Evolutionary conservation across 2,888 invertebrate genomes (phyloP).

Genomic region (Hirudinaria manillensis): DNA sequence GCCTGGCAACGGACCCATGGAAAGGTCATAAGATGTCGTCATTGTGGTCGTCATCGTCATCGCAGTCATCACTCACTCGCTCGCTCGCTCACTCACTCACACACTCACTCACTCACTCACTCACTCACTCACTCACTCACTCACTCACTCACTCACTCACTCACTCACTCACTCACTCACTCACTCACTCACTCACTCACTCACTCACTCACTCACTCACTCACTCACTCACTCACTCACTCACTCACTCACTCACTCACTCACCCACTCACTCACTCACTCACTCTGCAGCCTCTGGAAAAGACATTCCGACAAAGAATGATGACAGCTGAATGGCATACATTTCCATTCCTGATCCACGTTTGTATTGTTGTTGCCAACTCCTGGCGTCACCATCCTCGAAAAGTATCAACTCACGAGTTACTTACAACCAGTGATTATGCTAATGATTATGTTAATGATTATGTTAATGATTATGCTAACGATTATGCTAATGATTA

Average conservation of each 20-base stretch:
- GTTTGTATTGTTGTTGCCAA: constrained; percentile 27
- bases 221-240: too few relatives aligned
- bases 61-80: constrained; percentile 66
- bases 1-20: constrained; percentile 60
- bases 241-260: too few relatives aligned
- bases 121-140: too few relatives aligned
- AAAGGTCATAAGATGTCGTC: too few relatives aligned
- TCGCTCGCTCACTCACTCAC: too few relatives aligned
- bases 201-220: too few relatives aligned
- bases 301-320: constrained; percentile 98
- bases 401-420: too few relatives aligned
- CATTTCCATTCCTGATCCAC: constrained; percentile 99
- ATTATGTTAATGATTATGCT: neutral
- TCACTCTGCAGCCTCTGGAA: constrained; percentile 99
- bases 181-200: neutral
- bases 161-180: neutral
- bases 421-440: neutral
- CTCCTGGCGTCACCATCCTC: constrained; percentile 14
- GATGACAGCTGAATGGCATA: constrained; percentile 99
- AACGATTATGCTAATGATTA: neutral
- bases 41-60: too few relatives aligned
- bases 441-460: neutral
- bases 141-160: neutral
- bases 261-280: too few relatives aligned
- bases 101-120: too few relatives aligned